Evolutionary conservation across 2,797 vertebrate species (phyloP).

Genomic region (Toxotes lorentzi): DNA sequence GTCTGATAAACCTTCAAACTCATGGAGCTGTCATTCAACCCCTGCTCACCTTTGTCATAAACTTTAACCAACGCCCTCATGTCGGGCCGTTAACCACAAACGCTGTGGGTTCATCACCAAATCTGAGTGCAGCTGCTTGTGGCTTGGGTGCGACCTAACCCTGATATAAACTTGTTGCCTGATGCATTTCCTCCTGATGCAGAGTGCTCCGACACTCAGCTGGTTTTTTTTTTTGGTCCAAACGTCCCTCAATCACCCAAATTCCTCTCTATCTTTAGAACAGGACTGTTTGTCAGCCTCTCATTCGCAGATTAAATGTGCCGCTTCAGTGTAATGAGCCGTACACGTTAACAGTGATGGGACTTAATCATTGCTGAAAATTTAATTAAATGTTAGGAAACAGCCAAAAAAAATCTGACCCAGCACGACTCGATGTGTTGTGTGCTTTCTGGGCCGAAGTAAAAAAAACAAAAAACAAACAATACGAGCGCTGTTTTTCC

Average conservation of each 20-base stretch:
- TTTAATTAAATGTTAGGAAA: conserved; percentile 66
- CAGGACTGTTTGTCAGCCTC: conserved; percentile 30
- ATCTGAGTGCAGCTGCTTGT: neutral
- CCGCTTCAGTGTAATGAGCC: conserved; percentile 50
- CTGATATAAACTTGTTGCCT: neutral
- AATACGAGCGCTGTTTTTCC: neutral
- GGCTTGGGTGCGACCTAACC: no score
- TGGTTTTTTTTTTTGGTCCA: conserved; percentile 7
- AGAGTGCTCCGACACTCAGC: neutral
- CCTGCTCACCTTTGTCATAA: neutral
- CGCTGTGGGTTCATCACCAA: neutral
- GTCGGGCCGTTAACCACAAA: neutral
- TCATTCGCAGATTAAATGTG: conserved; percentile 67
- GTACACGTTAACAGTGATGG: conserved; percentile 38
- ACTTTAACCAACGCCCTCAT: neutral
- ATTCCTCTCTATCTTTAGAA: conserved; percentile 58
- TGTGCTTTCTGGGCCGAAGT: conserved; percentile 40
- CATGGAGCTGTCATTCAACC: neutral
- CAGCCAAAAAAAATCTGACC: conserved; percentile 47
- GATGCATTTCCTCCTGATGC: neutral
- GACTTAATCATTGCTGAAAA: conserved; percentile 59
- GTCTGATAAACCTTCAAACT: neutral
- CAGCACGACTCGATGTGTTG: conserved; percentile 20
- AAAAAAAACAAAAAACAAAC: neutral
- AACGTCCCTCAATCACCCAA: conserved; percentile 46